Conservation (phyloP, 2,113 vertebrate genomes). For the Oryzias melastigma region DNA sequence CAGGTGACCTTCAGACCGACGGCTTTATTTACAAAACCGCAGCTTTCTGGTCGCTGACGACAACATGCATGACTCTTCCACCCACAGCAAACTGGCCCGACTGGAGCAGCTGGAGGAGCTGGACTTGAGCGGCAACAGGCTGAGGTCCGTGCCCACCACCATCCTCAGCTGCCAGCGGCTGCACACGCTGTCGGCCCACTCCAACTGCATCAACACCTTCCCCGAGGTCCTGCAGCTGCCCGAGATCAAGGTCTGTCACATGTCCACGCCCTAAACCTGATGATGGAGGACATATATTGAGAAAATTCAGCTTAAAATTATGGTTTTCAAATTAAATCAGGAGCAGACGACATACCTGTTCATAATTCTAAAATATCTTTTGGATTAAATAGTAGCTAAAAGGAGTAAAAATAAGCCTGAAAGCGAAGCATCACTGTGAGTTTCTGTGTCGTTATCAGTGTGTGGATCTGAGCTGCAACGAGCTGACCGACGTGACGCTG, state of each 20-base stretch:
- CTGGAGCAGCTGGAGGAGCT: slow-evolving; percentile 96
- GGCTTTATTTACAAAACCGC: too few relatives aligned
- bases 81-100: slow-evolving; percentile 92
- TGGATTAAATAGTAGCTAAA: not conserved
- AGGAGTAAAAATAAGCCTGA: too few relatives aligned
- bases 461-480: slow-evolving; percentile 97
- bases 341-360: not conserved
- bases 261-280: too few relatives aligned
- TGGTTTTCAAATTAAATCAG: too few relatives aligned
- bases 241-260: slow-evolving; percentile 87
- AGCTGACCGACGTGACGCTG: slow-evolving; percentile 87
- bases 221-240: slow-evolving; percentile 94
- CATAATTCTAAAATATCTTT: not conserved
- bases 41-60: too few relatives aligned
- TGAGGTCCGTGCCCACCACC: slow-evolving; percentile 92
- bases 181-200: slow-evolving; percentile 93
- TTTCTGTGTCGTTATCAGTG: slow-evolving; percentile 76
- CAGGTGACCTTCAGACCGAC: slow-evolving; percentile 73
- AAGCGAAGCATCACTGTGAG: not conserved
- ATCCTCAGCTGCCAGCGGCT: slow-evolving; percentile 89
- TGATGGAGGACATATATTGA: too few relatives aligned
- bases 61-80: not conserved
- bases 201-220: slow-evolving; percentile 92
- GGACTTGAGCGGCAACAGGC: slow-evolving; percentile 93
- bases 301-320: too few relatives aligned